Evolutionary conservation across 2,113 vertebrate genomes (phyloP).

Genomic region (Nycticryphes semicollaris): DNA sequence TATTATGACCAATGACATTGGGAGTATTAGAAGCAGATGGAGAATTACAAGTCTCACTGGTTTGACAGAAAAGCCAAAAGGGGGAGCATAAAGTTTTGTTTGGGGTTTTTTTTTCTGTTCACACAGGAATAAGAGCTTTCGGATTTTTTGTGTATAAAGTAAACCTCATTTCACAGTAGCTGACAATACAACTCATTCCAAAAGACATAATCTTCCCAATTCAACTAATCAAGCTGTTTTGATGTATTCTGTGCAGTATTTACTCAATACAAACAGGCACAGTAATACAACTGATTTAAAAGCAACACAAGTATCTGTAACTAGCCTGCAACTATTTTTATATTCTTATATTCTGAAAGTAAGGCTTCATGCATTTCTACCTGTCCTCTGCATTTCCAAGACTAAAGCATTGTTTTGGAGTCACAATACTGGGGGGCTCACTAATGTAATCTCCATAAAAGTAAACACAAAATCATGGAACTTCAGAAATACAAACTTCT

Average conservation of each 20-base stretch:
- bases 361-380: not conserved
- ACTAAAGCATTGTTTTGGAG: not conserved
- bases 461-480: not conserved
- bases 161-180: not conserved
- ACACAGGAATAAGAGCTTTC: not conserved
- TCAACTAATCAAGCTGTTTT: not conserved
- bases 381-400: not conserved
- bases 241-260: not conserved
- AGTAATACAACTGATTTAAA: not conserved
- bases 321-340: not conserved
- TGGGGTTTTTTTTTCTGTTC: not conserved
- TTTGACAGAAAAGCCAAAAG: not conserved
- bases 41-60: not conserved
- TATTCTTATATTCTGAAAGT: not conserved
- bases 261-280: not conserved
- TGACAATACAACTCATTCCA: not conserved
- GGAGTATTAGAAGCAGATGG: not conserved
- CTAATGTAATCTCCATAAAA: not conserved
- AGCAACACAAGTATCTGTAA: not conserved
- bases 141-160: not conserved
- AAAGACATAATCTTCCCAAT: not conserved
- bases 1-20: not conserved
- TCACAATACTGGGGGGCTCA: not conserved
- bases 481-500: not conserved
- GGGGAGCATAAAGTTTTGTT: not conserved